A percentile compares a stretch with the other conserved stretches of the same genome.
Conservation (phyloP, 2,888 invertebrate genomes). For the Cataglyphis rosenhaueri region DNA sequence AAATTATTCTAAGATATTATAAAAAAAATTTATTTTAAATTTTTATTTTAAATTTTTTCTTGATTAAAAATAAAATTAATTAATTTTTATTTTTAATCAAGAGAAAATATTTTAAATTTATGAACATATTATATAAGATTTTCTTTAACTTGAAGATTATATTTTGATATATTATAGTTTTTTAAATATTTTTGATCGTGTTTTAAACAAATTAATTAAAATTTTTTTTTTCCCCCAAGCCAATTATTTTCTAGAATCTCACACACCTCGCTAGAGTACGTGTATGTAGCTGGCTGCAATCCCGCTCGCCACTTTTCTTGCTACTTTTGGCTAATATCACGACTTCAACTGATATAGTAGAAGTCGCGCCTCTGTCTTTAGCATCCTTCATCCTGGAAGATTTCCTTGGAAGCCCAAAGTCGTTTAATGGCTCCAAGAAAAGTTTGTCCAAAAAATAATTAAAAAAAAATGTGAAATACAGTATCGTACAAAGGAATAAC, state of each 20-base stretch:
- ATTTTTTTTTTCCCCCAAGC: not conserved
- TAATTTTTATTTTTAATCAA: not conserved
- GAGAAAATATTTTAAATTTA: slow-evolving; percentile 2
- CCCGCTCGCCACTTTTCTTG: slow-evolving; percentile 8
- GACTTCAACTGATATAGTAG: not conserved
- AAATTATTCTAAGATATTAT: not conserved
- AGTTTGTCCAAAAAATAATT: not conserved
- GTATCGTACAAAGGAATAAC: slow-evolving; percentile 2
- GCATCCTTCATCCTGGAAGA: not conserved
- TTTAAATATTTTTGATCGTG: not conserved
- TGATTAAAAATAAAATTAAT: no score
- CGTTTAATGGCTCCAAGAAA: not conserved
- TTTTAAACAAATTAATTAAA: not conserved
- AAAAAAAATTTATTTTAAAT: not conserved
- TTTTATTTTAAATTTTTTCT: no score
- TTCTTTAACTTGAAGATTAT: not conserved
- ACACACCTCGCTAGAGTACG: not conserved
- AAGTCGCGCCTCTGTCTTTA: slow-evolving; percentile 1
- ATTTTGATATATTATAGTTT: not conserved
- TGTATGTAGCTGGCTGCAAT: not conserved
- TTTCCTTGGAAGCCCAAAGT: not conserved
- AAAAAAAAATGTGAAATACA: not conserved
- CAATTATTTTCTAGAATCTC: slow-evolving; percentile 6
- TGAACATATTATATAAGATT: not conserved
- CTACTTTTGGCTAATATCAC: slow-evolving; percentile 21